Conservation (phyloP, 2,888 invertebrate genomes). For the Apotomis capreana region DNA sequence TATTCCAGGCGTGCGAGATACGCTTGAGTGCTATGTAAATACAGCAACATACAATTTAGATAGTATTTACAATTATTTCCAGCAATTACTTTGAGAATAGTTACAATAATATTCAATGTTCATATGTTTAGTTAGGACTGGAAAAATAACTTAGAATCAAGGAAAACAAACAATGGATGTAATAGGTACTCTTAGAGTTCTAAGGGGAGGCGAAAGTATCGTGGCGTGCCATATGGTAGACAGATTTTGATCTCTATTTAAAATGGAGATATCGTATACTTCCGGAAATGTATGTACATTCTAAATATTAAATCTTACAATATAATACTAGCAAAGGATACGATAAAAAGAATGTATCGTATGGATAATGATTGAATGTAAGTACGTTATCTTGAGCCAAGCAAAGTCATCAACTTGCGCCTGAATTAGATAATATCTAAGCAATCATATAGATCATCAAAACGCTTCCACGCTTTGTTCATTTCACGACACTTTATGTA, state of each 20-base stretch:
- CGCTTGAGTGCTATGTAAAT: conserved; percentile 4
- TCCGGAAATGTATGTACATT: no score
- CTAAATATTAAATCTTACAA: no score
- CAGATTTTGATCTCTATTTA: not conserved
- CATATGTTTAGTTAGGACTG: not conserved
- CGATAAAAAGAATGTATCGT: no score
- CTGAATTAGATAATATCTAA: no score
- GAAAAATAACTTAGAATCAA: not conserved
- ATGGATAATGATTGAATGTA: no score
- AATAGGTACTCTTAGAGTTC: not conserved
- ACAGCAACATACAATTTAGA: not conserved
- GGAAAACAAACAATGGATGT: not conserved
- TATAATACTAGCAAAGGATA: no score
- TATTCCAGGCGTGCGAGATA: not conserved
- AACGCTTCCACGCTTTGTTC: no score
- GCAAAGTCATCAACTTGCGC: no score
- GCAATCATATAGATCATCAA: no score
- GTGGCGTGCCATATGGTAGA: not conserved
- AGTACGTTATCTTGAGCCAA: no score
- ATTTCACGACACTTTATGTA: no score
- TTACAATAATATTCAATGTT: not conserved
- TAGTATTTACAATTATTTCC: not conserved
- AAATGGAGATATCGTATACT: not conserved
- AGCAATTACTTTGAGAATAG: not conserved
- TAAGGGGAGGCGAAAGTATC: not conserved